Evolutionary conservation across 1,140 invertebrate genomes (phyloP).

Genomic region (Aphis craccivora): DNA sequence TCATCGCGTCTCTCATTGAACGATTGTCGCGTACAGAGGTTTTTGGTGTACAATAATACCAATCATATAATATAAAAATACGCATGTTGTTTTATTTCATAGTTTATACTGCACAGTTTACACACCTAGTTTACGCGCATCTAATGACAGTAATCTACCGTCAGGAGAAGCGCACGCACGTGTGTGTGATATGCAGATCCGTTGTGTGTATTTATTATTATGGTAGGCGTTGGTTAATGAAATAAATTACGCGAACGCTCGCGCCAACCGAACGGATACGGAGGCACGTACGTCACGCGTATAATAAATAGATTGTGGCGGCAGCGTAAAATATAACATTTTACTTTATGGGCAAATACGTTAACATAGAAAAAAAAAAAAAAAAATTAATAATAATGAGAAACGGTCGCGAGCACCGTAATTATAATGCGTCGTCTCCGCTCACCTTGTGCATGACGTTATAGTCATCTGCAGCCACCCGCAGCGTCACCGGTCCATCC

Average conservation of each 20-base stretch:
- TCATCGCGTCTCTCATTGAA: background rate
- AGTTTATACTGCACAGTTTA: background rate
- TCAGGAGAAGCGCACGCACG: background rate
- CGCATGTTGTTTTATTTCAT: background rate
- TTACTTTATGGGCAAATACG: background rate
- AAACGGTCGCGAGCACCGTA: background rate
- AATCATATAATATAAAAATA: too few relatives aligned
- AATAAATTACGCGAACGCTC: conserved; percentile 23
- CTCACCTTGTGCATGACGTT: background rate
- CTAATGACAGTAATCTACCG: background rate
- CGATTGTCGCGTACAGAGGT: background rate
- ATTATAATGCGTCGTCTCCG: background rate
- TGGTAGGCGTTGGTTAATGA: conserved; percentile 34
- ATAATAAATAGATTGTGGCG: background rate
- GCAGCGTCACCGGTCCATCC: background rate
- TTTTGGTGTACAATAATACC: background rate
- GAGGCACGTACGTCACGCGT: conserved; percentile 3
- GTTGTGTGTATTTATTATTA: background rate
- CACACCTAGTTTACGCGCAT: too few relatives aligned
- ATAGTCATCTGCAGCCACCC: background rate
- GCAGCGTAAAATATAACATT: background rate
- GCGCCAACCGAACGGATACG: conserved; percentile 10
- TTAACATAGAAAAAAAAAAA: background rate
- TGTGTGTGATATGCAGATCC: background rate
- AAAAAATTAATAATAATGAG: background rate